These are phyloP conservation scores for Patella caerulea DNA, from an alignment of 2,888 invertebrate species.

Conservation along the genomic window DNA sequence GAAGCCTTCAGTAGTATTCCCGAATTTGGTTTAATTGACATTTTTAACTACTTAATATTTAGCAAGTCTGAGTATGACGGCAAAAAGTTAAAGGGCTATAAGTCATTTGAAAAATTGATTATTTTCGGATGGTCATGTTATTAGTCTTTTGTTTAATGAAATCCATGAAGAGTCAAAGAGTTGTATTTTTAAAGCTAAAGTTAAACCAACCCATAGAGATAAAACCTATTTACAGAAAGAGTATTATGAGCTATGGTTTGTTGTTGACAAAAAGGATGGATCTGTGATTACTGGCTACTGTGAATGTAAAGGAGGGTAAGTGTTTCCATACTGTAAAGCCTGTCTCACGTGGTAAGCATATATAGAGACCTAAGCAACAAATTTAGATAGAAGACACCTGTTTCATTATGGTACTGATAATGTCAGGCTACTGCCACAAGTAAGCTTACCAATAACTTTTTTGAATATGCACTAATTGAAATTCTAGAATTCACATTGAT, in stretches of 20 bases:
- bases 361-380: too few relatives aligned
- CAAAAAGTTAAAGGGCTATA: slow-evolving; percentile 26
- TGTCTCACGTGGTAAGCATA: too few relatives aligned
- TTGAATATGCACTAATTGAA: too few relatives aligned
- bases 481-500: too few relatives aligned
- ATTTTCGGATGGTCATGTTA: background rate
- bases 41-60: slow-evolving; percentile 27
- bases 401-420: too few relatives aligned
- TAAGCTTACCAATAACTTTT: too few relatives aligned
- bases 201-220: background rate
- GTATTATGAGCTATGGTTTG: too few relatives aligned
- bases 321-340: too few relatives aligned
- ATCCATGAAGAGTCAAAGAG: background rate
- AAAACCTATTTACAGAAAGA: background rate
- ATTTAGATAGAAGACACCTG: too few relatives aligned
- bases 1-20: slow-evolving; percentile 23
- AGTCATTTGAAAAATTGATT: slow-evolving; percentile 21
- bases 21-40: slow-evolving; percentile 24
- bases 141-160: background rate
- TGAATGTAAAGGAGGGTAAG: background rate
- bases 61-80: slow-evolving; percentile 22
- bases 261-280: too few relatives aligned
- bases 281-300: too few relatives aligned
- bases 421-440: too few relatives aligned
- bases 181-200: background rate